Evolutionary conservation across 1,140 invertebrate species (phyloP).

Genomic region (Xylocopa sonorina): DNA sequence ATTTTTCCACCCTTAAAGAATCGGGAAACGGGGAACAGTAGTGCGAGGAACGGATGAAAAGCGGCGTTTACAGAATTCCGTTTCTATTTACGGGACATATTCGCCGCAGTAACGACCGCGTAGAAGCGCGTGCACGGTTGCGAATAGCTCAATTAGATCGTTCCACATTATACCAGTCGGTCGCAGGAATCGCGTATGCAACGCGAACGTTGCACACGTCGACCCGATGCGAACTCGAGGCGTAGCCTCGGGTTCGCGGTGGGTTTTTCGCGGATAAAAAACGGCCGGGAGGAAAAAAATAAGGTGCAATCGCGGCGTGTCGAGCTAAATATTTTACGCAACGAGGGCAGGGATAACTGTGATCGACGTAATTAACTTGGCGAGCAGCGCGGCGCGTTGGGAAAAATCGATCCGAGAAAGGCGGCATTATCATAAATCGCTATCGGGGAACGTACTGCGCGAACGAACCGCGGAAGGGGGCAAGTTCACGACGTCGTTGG

Average conservation of each 20-base stretch:
- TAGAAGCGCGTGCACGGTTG: conserved; percentile 5
- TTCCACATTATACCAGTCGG: conserved; percentile 6
- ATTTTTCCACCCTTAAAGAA: too few species aligned
- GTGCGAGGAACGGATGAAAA: not conserved
- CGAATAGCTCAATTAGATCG: conserved; percentile 16
- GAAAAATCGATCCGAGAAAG: conserved; percentile 45
- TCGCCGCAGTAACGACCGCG: not conserved
- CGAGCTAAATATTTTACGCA: conserved; percentile 47
- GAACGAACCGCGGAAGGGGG: not conserved
- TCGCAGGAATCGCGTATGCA: not conserved
- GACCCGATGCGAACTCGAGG: not conserved
- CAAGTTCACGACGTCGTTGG: conserved; percentile 22
- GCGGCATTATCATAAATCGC: conserved; percentile 39
- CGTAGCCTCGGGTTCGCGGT: conserved; percentile 4
- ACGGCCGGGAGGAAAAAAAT: not conserved
- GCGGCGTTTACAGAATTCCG: not conserved
- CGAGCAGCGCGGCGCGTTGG: not conserved
- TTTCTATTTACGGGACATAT: not conserved
- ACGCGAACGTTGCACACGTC: not conserved
- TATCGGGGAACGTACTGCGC: conserved; percentile 19
- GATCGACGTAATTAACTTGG: conserved; percentile 40
- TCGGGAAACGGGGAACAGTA: not conserved
- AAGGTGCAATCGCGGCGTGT: conserved; percentile 3
- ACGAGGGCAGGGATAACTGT: conserved; percentile 29
- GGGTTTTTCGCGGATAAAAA: conserved; percentile 10